These are phyloP conservation scores for Prionailurus bengalensis DNA, from an alignment of 2,113 vertebrate species.

Conservation along the genomic window DNA sequence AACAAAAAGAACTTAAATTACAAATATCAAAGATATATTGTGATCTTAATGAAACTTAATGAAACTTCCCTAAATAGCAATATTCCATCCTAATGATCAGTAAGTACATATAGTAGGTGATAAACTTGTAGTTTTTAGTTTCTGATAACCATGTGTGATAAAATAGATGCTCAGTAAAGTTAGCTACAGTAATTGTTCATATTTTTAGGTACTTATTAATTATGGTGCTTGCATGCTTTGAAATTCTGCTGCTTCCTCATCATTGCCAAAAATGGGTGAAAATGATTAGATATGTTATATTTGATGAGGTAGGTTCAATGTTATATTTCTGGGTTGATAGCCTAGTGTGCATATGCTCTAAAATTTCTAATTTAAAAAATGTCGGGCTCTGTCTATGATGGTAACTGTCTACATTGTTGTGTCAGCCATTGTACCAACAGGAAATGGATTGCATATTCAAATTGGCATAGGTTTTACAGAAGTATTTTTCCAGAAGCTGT, in stretches of 20 bases:
- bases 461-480: background rate
- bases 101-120: too few relatives aligned
- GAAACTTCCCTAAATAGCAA: background rate
- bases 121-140: slow-evolving; percentile 60
- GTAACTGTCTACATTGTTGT: background rate
- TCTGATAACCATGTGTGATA: slow-evolving; percentile 67
- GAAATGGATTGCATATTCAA: background rate
- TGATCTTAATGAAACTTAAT: background rate
- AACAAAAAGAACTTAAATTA: background rate
- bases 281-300: slow-evolving; percentile 79
- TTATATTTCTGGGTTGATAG: background rate
- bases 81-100: background rate
- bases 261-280: slow-evolving; percentile 76
- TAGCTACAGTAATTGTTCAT: slow-evolving; percentile 64
- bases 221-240: slow-evolving; percentile 79
- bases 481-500: background rate
- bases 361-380: background rate
- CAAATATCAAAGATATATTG: background rate
- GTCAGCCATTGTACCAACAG: background rate
- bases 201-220: slow-evolving; percentile 77
- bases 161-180: slow-evolving; percentile 67
- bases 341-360: background rate
- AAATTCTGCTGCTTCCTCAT: slow-evolving; percentile 80
- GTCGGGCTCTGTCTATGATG: background rate
- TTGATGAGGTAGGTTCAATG: slow-evolving; percentile 75